Evolutionary conservation across 2,113 vertebrate genomes (phyloP).

Genomic region (Petromus typicus): DNA sequence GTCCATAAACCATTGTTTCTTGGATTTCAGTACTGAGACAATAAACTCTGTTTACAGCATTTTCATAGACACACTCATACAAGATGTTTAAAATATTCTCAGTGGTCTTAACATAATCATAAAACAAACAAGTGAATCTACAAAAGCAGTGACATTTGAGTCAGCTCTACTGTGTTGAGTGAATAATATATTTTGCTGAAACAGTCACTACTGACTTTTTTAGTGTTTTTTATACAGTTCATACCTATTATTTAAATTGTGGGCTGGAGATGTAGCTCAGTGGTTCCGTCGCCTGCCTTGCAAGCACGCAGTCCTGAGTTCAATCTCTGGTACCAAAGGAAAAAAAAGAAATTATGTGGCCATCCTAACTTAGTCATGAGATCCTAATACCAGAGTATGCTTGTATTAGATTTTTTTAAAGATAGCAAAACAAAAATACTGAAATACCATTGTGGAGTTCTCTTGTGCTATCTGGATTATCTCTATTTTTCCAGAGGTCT

Average conservation of each 20-base stretch:
- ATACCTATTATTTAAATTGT: neutral
- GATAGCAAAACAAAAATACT: neutral
- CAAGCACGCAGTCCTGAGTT: no score
- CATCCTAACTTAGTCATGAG: neutral
- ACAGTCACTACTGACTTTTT: constrained; percentile 20
- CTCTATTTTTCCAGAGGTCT: constrained; percentile 4
- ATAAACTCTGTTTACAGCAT: neutral
- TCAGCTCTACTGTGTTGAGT: constrained; percentile 17
- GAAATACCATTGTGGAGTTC: neutral
- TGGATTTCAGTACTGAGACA: neutral
- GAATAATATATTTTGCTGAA: constrained; percentile 46
- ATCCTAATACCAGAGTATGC: neutral
- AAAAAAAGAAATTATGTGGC: neutral
- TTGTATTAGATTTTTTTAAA: neutral
- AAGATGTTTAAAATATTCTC: constrained; percentile 11
- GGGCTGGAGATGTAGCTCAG: no score
- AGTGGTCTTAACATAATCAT: neutral
- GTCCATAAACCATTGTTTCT: neutral
- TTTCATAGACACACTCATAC: neutral
- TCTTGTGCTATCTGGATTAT: neutral
- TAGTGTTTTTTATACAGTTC: constrained; percentile 16
- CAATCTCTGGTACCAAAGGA: no score
- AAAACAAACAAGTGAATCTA: constrained; percentile 38
- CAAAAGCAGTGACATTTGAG: neutral
- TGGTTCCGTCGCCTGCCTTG: no score